Evolutionary conservation across 2,113 vertebrate genomes (phyloP).

Genomic region (Otis tarda): DNA sequence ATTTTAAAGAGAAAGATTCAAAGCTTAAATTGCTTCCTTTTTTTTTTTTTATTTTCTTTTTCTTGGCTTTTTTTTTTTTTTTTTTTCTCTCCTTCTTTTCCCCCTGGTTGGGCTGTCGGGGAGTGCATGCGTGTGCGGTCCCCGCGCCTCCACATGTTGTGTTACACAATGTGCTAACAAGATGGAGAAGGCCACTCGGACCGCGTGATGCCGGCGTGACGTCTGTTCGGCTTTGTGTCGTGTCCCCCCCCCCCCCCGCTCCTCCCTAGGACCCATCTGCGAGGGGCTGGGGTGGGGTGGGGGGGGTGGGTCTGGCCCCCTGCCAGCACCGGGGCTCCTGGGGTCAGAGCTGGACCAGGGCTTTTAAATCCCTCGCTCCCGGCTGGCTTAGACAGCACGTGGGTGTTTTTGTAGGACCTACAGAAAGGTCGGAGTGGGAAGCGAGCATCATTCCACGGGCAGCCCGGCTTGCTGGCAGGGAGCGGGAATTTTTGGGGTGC

Average conservation of each 20-base stretch:
- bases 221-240: slow-evolving; percentile 17
- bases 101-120: not conserved
- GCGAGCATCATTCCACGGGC: fast-evolving
- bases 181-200: slow-evolving; percentile 49
- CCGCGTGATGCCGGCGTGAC: slow-evolving; percentile 52
- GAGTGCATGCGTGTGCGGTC: slow-evolving; percentile 56
- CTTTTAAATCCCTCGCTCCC: not conserved
- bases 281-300: not conserved
- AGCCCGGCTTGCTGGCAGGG: not conserved
- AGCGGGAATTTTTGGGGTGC: not conserved
- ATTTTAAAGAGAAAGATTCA: slow-evolving; percentile 60
- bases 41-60: not conserved
- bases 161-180: slow-evolving; percentile 71
- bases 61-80: not conserved
- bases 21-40: slow-evolving; percentile 58
- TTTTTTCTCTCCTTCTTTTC: not conserved
- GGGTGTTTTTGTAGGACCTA: not conserved
- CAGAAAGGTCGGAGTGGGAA: not conserved
- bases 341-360: not conserved
- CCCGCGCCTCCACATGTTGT: slow-evolving; percentile 42
- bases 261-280: not conserved
- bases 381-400: not conserved
- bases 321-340: not conserved
- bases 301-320: not conserved
- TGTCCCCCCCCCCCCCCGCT: not conserved